Conservation (phyloP, 64 coral and sea anemone genomes). For the Dendrophyllia cribrosa region DNA sequence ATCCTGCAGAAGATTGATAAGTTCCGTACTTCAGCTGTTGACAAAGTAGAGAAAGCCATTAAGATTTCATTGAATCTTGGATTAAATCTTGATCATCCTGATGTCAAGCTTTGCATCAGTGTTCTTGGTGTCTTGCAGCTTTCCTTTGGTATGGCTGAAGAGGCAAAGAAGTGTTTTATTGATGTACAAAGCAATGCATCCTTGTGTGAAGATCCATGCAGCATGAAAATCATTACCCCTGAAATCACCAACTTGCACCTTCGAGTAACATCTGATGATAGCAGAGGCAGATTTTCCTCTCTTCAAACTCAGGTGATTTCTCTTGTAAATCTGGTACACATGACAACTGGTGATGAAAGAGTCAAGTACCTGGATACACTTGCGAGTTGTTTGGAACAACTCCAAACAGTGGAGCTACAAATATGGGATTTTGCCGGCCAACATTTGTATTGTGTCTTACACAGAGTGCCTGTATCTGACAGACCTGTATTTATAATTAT, state of each 20-base stretch:
- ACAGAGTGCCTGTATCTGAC: neutral
- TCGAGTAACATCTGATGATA: neutral
- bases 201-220: neutral
- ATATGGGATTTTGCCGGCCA: neutral
- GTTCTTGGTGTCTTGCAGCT: neutral
- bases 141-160: neutral
- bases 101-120: neutral
- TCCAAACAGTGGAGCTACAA: neutral
- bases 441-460: neutral
- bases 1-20: neutral
- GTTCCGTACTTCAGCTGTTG: neutral
- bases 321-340: neutral
- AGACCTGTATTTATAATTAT: neutral
- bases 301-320: neutral
- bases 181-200: neutral
- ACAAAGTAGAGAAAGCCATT: neutral
- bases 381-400: neutral
- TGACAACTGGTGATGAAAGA: neutral
- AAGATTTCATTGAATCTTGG: neutral
- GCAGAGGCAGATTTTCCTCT: neutral
- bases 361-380: neutral
- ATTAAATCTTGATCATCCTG: neutral
- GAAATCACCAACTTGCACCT: neutral
- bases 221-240: neutral
- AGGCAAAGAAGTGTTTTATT: constrained; percentile 2